Percentiles rank a stretch among this genome's conserved stretches.
phyloP scores from a whole-genome alignment of 2,888 invertebrate genomes.

The Pseudeuparius sepicola region DNA sequence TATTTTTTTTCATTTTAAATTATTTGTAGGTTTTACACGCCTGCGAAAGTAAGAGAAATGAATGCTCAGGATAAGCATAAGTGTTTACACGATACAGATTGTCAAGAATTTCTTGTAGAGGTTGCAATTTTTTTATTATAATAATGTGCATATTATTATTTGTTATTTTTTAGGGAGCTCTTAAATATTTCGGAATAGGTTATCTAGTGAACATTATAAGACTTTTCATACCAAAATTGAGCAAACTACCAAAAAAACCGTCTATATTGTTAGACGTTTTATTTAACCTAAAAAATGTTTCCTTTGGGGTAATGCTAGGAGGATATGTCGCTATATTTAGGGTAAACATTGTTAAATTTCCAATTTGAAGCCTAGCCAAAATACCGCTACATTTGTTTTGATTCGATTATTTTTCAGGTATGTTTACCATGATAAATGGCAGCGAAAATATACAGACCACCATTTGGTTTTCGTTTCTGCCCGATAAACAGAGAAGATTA shows the following conservation, averaged over 20 bases:
- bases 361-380: not conserved
- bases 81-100: conserved; percentile 19
- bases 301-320: conserved; percentile 31
- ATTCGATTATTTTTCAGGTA: not conserved
- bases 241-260: conserved; percentile 21
- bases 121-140: conserved; percentile 17
- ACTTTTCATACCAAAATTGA: conserved; percentile 23
- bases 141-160: conserved; percentile 8
- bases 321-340: conserved; percentile 29
- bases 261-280: conserved; percentile 19
- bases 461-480: too few relatives aligned
- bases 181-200: conserved; percentile 28
- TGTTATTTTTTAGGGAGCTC: conserved; percentile 24
- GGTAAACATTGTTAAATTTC: conserved; percentile 20
- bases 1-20: too few relatives aligned
- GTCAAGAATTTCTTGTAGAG: conserved; percentile 16
- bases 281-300: conserved; percentile 25
- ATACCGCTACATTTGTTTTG: conserved; percentile 1
- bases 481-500: too few relatives aligned
- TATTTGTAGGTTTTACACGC: conserved; percentile 27
- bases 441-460: too few relatives aligned
- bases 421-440: conserved; percentile 2
- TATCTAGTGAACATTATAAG: conserved; percentile 26
- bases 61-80: conserved; percentile 3
- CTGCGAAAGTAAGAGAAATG: conserved; percentile 12